Evolutionary conservation across 2,113 vertebrate species (phyloP).

Genomic region (Ancistrus triradiatus): DNA sequence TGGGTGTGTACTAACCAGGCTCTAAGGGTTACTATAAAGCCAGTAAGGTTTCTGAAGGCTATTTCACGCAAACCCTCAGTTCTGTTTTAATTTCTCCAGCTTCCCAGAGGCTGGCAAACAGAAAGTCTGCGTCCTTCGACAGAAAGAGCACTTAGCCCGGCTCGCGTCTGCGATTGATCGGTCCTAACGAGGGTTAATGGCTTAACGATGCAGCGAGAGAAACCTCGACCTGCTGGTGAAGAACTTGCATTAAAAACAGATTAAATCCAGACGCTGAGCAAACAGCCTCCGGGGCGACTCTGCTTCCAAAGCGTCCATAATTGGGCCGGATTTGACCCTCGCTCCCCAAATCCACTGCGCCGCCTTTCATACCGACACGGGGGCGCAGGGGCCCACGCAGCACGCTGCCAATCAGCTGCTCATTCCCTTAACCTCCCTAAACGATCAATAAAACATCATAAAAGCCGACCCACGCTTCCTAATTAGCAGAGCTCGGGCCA

Average conservation of each 20-base stretch:
- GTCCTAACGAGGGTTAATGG: constrained; percentile 48
- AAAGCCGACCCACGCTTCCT: constrained; percentile 18
- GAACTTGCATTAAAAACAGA: constrained; percentile 42
- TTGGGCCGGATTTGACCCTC: constrained; percentile 7
- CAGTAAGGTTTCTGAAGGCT: too few relatives aligned
- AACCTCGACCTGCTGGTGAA: constrained; percentile 38
- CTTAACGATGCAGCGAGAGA: constrained; percentile 37
- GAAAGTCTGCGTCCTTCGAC: too few relatives aligned
- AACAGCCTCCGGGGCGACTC: too few relatives aligned
- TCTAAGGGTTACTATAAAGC: too few relatives aligned
- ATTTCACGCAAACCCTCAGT: too few relatives aligned
- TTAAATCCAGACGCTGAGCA: constrained; percentile 28
- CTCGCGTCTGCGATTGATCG: constrained; percentile 8
- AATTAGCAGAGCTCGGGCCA: constrained; percentile 36
- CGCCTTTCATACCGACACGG: too few relatives aligned
- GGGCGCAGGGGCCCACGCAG: neutral
- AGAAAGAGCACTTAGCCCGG: constrained; percentile 21
- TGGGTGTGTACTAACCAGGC: too few relatives aligned
- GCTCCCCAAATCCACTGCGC: neutral
- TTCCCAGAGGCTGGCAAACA: too few relatives aligned
- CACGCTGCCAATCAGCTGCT: constrained; percentile 10
- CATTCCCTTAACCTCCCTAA: constrained; percentile 20
- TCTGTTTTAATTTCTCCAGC: too few relatives aligned
- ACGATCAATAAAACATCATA: constrained; percentile 41
- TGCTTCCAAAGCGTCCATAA: too few relatives aligned